Evolutionary conservation across 1,140 invertebrate species (phyloP), one percentile per base, ranked within the genome.

Genomic region (Panagrolaimus sp.): DNA sequence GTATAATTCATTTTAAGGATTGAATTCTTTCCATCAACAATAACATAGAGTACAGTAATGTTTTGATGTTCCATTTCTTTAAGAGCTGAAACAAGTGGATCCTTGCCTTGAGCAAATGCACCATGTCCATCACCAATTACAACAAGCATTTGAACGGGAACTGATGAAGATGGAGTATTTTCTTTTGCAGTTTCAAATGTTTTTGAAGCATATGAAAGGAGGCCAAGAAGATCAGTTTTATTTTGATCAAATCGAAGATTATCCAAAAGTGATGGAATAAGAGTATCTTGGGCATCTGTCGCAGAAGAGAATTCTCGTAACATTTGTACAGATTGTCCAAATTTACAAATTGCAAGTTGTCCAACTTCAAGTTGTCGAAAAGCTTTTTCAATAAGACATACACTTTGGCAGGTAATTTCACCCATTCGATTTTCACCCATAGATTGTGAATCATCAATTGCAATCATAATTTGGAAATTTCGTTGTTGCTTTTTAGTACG

Each of bases 391-490:
- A 98, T 90, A 14, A 97, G 84, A 0, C 93, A 91, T 1, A 98
- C 86, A 20, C 93, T 92, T 82, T 98, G 92, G 83, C 96, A 93
- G 0, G 95, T 92, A 61, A 98, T 85, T 85, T 91, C 89, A 83
- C 91, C 92, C 20, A 91, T 92, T 82, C 90, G 88, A 84, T 92
- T 93, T 78, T 93, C 90, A 11, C 88, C 86, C 92, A 94, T 93
- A 67, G 90, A 87, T 9, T 91, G 91, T 0, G 95, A 98, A 84
- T 99, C 94, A 84, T 99, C 96, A 9, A 99, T 88, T 1, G 96
- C 96, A 13, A 99, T 86, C 38, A 93, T 88, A 45, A 99, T 94
- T 83, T 97, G 93, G 85, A 98, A 99, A 74, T 98, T 89, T 65
- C 96, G 86, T 82, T 96, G 93, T 0, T 91, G 93, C 0, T 93